Evolutionary conservation across 2,113 vertebrate genomes (phyloP).

Genomic region (Eudyptes chrysolophus): DNA sequence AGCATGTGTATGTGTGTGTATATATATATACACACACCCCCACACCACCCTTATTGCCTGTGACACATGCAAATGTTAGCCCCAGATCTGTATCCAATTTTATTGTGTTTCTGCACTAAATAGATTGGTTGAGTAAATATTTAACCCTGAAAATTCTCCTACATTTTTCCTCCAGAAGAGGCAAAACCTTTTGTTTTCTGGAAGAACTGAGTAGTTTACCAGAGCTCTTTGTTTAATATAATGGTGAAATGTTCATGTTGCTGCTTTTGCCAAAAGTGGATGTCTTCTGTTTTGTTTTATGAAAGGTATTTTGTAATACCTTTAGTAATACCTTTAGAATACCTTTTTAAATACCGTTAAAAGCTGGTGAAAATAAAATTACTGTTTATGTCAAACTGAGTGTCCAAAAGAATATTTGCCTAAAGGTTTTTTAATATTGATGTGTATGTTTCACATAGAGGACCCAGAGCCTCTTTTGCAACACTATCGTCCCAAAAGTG

Average conservation of each 20-base stretch:
- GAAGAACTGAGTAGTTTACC: not conserved
- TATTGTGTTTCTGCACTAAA: not conserved
- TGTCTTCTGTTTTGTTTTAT: not conserved
- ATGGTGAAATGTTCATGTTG: not conserved
- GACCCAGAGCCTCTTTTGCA: not conserved
- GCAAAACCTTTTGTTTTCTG: not conserved
- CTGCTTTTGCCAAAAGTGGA: not conserved
- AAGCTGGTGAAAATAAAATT: not conserved
- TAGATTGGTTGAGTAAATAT: not conserved
- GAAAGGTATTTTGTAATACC: not conserved
- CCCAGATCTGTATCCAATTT: not conserved
- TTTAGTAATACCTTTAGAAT: not conserved
- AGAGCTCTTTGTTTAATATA: not conserved
- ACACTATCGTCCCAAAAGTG: not conserved
- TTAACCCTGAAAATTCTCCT: not conserved
- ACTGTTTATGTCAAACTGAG: not conserved
- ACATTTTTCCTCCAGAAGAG: not conserved
- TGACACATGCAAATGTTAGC: not conserved
- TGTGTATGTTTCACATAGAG: not conserved
- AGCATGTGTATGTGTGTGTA: accelerated
- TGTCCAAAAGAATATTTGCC: not conserved
- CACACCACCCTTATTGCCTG: not conserved
- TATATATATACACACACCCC: accelerated
- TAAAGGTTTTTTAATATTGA: not conserved
- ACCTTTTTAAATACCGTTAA: not conserved